A percentile compares a stretch with the other conserved stretches of the same genome.
These are phyloP conservation scores for Falco peregrinus DNA, from an alignment of 2,797 vertebrate genomes.

Conservation along the genomic window DNA sequence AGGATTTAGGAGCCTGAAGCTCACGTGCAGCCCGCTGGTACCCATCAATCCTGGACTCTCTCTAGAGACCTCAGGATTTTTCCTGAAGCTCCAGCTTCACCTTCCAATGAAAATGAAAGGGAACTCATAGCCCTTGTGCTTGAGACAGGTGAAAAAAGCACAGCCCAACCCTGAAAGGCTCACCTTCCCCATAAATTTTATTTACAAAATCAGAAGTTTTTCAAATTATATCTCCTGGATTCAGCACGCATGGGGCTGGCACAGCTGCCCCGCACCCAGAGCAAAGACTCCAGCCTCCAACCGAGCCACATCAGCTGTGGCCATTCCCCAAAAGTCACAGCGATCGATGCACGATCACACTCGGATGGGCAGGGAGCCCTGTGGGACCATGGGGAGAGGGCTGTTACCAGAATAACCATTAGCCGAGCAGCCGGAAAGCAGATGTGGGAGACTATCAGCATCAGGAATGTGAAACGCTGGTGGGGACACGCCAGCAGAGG, in stretches of 20 bases:
- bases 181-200: accelerated
- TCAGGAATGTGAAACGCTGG: neutral
- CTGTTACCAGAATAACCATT: slow-evolving; percentile 24
- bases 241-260: accelerated
- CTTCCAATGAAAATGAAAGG: neutral
- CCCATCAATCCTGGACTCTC: neutral
- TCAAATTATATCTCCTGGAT: neutral
- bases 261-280: accelerated
- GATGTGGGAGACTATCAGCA: neutral
- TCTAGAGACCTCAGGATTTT: neutral
- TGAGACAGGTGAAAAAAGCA: neutral
- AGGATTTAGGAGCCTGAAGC: neutral
- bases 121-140: neutral
- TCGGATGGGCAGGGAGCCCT: neutral
- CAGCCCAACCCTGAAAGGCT: neutral
- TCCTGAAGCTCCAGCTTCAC: neutral
- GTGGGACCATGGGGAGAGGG: accelerated
- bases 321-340: neutral
- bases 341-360: accelerated
- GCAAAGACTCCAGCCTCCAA: too few species aligned
- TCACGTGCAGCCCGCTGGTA: accelerated
- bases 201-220: neutral
- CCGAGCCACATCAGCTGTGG: accelerated
- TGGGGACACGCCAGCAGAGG: neutral
- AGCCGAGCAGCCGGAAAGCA: neutral